phyloP scores from a whole-genome alignment of 2,797 vertebrate species.

The Thripadectes ignobilis region DNA sequence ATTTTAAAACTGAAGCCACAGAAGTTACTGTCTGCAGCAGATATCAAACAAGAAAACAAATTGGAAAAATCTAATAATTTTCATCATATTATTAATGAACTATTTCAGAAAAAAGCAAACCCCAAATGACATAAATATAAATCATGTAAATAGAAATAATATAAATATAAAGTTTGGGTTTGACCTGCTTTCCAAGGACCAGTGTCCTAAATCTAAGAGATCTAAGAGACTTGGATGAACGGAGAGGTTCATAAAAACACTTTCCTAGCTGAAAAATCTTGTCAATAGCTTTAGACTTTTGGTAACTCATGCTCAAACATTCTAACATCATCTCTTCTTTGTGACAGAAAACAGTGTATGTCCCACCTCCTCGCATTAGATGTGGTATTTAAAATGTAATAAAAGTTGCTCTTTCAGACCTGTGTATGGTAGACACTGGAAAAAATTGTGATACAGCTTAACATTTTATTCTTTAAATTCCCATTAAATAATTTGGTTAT shows the following conservation, averaged over 20 bases:
- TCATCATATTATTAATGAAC: background rate
- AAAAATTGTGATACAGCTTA: background rate
- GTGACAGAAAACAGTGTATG: background rate
- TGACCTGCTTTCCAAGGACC: background rate
- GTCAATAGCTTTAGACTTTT: background rate
- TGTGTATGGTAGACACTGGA: background rate
- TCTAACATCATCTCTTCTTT: background rate
- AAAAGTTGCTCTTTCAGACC: background rate
- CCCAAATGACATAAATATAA: background rate
- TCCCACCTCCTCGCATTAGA: background rate
- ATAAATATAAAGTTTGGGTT: background rate
- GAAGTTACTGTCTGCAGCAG: background rate
- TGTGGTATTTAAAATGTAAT: background rate
- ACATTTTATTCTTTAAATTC: background rate
- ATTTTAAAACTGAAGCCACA: background rate
- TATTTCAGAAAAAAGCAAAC: background rate
- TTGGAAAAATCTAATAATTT: background rate
- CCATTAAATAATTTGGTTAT: background rate
- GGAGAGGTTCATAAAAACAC: background rate
- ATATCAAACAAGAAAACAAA: background rate
- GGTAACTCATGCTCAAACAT: background rate
- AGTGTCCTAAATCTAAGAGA: background rate
- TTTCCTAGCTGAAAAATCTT: background rate
- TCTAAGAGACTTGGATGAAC: background rate
- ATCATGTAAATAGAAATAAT: too few relatives aligned